These are phyloP conservation scores for Naja naja DNA, from an alignment of 2,113 vertebrate species.

Conservation along the genomic window DNA sequence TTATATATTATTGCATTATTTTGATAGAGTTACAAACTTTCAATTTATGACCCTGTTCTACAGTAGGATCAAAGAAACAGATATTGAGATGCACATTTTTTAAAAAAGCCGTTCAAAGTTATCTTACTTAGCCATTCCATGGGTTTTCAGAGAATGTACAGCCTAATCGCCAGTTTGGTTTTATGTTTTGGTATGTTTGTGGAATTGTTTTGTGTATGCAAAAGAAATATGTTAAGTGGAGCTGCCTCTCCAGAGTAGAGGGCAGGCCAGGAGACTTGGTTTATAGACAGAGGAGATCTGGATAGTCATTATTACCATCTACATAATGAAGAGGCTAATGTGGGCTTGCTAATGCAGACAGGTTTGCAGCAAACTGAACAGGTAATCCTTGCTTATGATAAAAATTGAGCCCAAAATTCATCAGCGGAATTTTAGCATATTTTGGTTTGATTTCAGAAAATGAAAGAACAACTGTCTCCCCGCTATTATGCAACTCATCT, in stretches of 20 bases:
- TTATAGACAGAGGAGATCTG: not conserved
- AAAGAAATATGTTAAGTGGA: not conserved
- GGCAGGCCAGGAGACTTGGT: not conserved
- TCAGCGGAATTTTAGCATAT: not conserved
- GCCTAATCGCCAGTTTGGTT: not conserved
- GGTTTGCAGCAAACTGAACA: not conserved
- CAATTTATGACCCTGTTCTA: not conserved
- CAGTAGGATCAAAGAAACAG: not conserved
- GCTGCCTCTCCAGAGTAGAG: not conserved
- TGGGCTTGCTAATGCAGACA: not conserved
- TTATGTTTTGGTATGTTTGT: not conserved
- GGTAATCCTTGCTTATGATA: not conserved
- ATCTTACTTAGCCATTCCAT: too few species aligned
- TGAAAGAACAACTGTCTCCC: conserved; percentile 55
- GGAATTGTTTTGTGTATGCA: not conserved
- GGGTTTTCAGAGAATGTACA: not conserved
- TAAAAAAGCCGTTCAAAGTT: not conserved
- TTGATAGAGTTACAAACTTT: not conserved
- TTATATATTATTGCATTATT: not conserved
- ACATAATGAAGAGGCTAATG: not conserved
- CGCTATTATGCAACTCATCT: conserved; percentile 61
- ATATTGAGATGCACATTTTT: not conserved
- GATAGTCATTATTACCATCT: not conserved
- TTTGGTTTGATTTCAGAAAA: conserved; percentile 49
- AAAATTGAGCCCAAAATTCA: not conserved